Conservation (phyloP, 2,888 invertebrate species). For the Trypoxylon attenuatum region DNA sequence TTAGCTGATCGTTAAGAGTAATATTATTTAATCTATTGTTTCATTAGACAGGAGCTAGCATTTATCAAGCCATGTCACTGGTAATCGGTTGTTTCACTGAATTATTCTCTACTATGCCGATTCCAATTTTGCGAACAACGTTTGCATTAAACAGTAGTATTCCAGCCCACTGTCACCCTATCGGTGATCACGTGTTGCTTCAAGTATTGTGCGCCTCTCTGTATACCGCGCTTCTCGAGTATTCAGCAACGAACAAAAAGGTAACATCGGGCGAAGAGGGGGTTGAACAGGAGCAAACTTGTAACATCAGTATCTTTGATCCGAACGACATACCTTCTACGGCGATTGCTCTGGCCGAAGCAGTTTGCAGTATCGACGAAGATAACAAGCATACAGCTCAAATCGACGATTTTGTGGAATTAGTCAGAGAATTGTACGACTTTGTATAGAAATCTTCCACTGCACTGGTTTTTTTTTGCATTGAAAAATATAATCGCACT, state of each 20-base stretch:
- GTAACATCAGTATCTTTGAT: slow-evolving; percentile 55
- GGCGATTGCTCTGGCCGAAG: slow-evolving; percentile 85
- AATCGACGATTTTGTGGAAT: slow-evolving; percentile 79
- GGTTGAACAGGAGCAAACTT: not conserved
- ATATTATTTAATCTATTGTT: slow-evolving; percentile 45
- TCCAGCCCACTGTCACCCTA: slow-evolving; percentile 82
- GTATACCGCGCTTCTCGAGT: slow-evolving; percentile 77
- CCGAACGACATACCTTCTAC: slow-evolving; percentile 49
- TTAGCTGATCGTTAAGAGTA: not conserved
- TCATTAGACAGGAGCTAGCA: slow-evolving; percentile 82
- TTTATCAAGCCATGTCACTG: slow-evolving; percentile 88
- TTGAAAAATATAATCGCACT: no score
- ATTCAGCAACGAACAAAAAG: slow-evolving; percentile 17
- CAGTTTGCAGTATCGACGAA: slow-evolving; percentile 86
- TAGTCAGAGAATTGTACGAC: slow-evolving; percentile 35
- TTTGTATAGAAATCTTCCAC: not conserved
- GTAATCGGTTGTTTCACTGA: slow-evolving; percentile 83
- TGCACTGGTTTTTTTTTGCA: no score
- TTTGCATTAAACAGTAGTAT: slow-evolving; percentile 81
- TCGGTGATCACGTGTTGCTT: slow-evolving; percentile 82
- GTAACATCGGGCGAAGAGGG: not conserved
- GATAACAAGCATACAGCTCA: slow-evolving; percentile 87
- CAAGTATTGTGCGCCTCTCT: slow-evolving; percentile 77
- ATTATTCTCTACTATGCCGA: slow-evolving; percentile 82
- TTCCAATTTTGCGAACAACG: slow-evolving; percentile 76